Evolutionary conservation across 2,797 vertebrate genomes (phyloP).

Genomic region (Trachurus trachurus): DNA sequence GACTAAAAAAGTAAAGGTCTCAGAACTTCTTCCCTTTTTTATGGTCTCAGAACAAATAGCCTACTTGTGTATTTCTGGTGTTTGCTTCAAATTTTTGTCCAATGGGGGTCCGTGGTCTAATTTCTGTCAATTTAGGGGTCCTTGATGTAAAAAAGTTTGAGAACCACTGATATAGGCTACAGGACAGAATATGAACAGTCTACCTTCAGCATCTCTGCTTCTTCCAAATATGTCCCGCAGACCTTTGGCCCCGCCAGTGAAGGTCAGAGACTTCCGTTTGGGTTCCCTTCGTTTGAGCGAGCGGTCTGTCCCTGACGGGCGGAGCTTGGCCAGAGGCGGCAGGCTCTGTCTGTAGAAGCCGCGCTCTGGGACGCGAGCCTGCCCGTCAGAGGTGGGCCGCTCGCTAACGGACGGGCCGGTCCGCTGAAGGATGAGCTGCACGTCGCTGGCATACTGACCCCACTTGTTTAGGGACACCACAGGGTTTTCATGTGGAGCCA

Average conservation of each 20-base stretch:
- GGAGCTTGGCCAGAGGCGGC: conserved; percentile 93
- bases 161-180: no score
- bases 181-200: not conserved
- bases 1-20: no score
- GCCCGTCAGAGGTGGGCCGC: conserved; percentile 90
- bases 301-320: conserved; percentile 87
- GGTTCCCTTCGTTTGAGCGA: conserved; percentile 93
- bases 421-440: conserved; percentile 94
- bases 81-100: no score
- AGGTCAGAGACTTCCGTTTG: conserved; percentile 96
- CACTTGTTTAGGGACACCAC: conserved; percentile 97
- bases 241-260: conserved; percentile 92
- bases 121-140: no score
- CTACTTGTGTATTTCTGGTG: no score
- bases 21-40: no score
- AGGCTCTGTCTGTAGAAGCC: conserved; percentile 94
- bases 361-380: conserved; percentile 88
- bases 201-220: conserved; percentile 88
- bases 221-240: conserved; percentile 94
- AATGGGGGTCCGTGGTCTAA: no score
- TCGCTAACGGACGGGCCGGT: conserved; percentile 94
- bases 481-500: conserved; percentile 94
- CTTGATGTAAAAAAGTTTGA: no score
- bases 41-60: no score
- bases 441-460: conserved; percentile 97